A percentile compares a stretch with the other conserved stretches of the same genome.
phyloP scores from a whole-genome alignment of 2,113 vertebrate genomes.

The Struthidea cinerea region DNA sequence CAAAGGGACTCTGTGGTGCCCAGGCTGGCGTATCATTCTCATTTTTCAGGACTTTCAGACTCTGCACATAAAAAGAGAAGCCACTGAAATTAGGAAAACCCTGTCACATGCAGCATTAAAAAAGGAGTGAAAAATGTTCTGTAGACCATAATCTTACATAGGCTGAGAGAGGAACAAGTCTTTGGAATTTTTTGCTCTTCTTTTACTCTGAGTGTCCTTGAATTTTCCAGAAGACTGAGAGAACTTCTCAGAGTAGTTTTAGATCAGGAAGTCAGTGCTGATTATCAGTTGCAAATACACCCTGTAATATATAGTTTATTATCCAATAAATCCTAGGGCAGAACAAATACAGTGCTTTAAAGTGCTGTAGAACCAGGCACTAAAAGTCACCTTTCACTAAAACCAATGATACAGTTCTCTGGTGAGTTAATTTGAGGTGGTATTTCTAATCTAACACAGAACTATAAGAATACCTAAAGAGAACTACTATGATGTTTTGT shows the following conservation, averaged over 20 bases:
- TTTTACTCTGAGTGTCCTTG: not conserved
- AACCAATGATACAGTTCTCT: not conserved
- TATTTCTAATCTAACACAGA: not conserved
- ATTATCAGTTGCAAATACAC: not conserved
- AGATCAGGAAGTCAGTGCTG: not conserved
- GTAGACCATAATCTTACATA: not conserved
- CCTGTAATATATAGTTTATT: not conserved
- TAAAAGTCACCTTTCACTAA: not conserved
- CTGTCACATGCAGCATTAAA: not conserved
- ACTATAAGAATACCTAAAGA: not conserved
- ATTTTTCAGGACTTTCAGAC: not conserved
- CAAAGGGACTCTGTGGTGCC: not conserved
- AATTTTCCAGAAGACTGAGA: not conserved
- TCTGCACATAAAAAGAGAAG: not conserved
- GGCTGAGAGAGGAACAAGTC: not conserved
- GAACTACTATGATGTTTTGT: not conserved
- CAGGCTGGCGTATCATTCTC: not conserved
- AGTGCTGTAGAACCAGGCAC: not conserved
- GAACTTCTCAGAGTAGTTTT: not conserved
- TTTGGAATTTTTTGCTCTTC: not conserved
- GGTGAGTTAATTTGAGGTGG: not conserved
- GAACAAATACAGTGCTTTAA: not conserved
- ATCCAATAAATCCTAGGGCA: not conserved
- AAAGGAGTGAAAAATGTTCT: not conserved
- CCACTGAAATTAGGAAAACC: not conserved